phyloP scores from a whole-genome alignment of 2,797 vertebrate genomes.

The Phrynocephalus guinanensis region DNA sequence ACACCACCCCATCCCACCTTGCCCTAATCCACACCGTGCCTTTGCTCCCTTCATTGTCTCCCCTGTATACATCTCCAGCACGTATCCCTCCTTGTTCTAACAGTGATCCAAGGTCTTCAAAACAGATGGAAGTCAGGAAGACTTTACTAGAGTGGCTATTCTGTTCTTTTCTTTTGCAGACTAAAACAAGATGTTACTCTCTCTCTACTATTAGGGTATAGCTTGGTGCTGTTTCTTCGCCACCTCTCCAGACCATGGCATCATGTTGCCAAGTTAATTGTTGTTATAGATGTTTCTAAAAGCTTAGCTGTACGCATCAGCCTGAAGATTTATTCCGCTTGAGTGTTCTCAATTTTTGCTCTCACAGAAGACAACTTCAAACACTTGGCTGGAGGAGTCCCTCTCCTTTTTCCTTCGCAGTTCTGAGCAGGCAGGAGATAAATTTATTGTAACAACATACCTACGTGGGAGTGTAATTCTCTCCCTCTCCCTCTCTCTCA shows the following conservation, averaged over 20 bases:
- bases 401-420: conserved; percentile 64
- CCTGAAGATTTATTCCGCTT: conserved; percentile 56
- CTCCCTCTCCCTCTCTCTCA: conserved; percentile 54
- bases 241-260: conserved; percentile 14
- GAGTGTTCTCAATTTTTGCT: conserved; percentile 31
- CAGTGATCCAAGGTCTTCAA: too few species aligned
- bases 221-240: conserved; percentile 13
- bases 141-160: too few species aligned
- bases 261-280: conserved; percentile 47
- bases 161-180: too few species aligned
- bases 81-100: too few species aligned
- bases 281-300: conserved; percentile 49
- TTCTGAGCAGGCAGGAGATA: conserved; percentile 63
- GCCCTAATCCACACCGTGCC: too few species aligned
- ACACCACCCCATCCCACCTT: too few species aligned
- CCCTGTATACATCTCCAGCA: too few species aligned
- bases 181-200: background rate
- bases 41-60: too few species aligned
- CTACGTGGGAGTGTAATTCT: conserved; percentile 49
- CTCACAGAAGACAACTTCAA: conserved; percentile 60
- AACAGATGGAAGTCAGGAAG: too few species aligned
- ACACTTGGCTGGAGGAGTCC: conserved; percentile 58
- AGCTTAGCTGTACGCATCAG: conserved; percentile 48
- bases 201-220: background rate
- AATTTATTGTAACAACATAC: conserved; percentile 54